These are phyloP conservation scores for Erpobdella octoculata DNA, from an alignment of 2,888 invertebrate genomes.

Conservation along the genomic window DNA sequence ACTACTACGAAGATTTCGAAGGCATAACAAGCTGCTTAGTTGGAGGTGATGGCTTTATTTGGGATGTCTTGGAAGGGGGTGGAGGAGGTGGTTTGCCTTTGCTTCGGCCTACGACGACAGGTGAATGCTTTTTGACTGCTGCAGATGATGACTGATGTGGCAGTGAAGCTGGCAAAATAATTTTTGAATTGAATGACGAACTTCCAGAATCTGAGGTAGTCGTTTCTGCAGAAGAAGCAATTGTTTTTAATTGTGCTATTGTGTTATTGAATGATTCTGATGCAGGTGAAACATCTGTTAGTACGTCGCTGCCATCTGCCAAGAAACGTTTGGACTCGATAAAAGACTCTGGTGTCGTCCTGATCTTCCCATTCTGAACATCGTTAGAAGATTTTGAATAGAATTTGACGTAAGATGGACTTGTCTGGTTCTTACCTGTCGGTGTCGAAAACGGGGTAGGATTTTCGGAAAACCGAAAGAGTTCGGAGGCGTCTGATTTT, in stretches of 20 bases:
- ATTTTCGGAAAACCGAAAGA: too few relatives aligned
- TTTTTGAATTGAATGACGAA: neutral
- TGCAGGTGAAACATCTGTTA: too few relatives aligned
- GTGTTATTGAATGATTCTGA: neutral
- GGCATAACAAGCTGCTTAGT: neutral
- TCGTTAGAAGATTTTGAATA: too few relatives aligned
- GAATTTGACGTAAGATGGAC: too few relatives aligned
- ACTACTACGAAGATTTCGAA: too few relatives aligned
- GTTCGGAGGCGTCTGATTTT: too few relatives aligned
- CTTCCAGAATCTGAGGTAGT: neutral
- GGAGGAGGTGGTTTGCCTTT: neutral
- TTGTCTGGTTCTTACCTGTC: neutral
- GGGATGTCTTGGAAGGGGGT: neutral
- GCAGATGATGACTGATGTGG: neutral
- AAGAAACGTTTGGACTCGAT: too few relatives aligned
- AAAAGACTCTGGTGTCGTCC: too few relatives aligned
- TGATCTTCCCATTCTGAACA: too few relatives aligned
- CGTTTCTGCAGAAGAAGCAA: neutral
- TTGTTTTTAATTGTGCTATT: too few relatives aligned
- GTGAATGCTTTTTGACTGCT: neutral
- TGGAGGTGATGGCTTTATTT: neutral
- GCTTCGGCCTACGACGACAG: neutral
- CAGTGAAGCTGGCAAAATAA: neutral
- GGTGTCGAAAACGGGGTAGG: neutral
- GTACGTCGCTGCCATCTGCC: too few relatives aligned